These are phyloP conservation scores for Gyrodactylus bullatarudis DNA, from an alignment of 1,140 invertebrate genomes.

Conservation along the genomic window DNA sequence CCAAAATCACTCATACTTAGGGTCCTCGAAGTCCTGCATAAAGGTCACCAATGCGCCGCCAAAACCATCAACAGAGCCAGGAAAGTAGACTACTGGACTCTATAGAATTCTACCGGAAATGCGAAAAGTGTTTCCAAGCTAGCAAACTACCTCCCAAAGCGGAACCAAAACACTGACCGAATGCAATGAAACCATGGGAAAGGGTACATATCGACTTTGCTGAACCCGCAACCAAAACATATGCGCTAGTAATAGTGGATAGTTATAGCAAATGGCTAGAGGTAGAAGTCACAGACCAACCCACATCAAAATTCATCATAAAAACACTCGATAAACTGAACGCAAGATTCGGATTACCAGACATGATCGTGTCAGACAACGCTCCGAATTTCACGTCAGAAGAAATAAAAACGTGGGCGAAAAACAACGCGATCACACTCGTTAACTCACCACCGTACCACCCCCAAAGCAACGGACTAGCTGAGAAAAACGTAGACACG, in stretches of 20 bases:
- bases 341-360: slow-evolving; percentile 9
- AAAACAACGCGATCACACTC: slow-evolving; percentile 9
- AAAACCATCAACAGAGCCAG: neutral
- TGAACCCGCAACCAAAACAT: neutral
- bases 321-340: neutral
- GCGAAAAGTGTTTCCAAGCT: neutral
- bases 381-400: slow-evolving; percentile 10
- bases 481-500: slow-evolving; percentile 12
- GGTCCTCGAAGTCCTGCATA: neutral
- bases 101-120: neutral
- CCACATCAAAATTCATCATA: neutral
- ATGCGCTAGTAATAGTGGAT: slow-evolving; percentile 8
- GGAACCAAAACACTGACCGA: neutral
- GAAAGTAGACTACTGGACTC: neutral
- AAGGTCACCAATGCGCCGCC: neutral
- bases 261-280: neutral
- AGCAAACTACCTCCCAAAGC: neutral
- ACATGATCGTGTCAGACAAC: slow-evolving; percentile 9
- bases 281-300: neutral
- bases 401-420: slow-evolving; percentile 8
- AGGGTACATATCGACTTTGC: neutral
- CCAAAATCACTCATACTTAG: neutral
- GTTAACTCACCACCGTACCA: slow-evolving; percentile 12
- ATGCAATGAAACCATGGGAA: neutral
- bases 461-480: slow-evolving; percentile 13